These are phyloP conservation scores for Thamnophis sirtalis DNA, from an alignment of 2,113 vertebrate genomes.

Conservation along the genomic window DNA sequence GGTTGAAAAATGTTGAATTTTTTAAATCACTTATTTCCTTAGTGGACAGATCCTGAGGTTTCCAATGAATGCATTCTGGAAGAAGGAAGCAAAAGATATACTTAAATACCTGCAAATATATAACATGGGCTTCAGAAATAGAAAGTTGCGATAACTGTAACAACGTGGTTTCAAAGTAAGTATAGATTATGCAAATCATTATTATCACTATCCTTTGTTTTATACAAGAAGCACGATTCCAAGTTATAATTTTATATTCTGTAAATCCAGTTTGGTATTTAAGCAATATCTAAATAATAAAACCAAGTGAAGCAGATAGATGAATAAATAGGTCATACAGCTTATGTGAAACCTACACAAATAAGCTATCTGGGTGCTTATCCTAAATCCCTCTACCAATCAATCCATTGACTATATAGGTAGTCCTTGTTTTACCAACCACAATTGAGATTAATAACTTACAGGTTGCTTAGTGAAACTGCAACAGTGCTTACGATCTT, in stretches of 20 bases:
- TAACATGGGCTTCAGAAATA: neutral
- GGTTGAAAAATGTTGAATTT: conserved; percentile 83
- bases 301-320: neutral
- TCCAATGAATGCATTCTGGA: conserved; percentile 79
- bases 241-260: neutral
- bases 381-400: neutral
- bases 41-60: conserved; percentile 60
- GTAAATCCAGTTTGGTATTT: neutral
- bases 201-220: neutral
- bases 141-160: neutral
- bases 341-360: neutral
- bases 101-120: neutral
- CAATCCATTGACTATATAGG: neutral
- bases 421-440: neutral
- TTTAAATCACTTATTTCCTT: conserved; percentile 62
- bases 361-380: neutral
- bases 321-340: neutral
- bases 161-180: neutral
- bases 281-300: neutral
- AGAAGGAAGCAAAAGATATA: neutral
- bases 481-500: neutral
- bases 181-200: neutral
- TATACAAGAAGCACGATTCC: neutral
- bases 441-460: neutral
- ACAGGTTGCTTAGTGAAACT: neutral